Evolutionary conservation across 2,888 invertebrate genomes (phyloP).

Genomic region (Trachelus iudaicus): DNA sequence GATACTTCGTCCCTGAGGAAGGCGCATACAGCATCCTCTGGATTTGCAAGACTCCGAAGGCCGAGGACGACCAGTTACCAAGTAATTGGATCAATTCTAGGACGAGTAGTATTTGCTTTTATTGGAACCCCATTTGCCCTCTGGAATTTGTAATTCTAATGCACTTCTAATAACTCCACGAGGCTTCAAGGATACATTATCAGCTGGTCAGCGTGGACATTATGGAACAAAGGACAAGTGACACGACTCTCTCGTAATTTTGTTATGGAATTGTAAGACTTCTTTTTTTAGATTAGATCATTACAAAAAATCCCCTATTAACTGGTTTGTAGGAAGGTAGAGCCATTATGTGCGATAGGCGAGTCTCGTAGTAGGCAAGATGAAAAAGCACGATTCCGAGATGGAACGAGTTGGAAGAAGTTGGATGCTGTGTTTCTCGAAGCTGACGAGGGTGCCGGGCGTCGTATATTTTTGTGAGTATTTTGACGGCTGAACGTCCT

Average conservation of each 20-base stretch:
- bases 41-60: not conserved
- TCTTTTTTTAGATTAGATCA: not conserved
- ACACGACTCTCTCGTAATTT: not conserved
- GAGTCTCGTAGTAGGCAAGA: not conserved
- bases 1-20: not conserved
- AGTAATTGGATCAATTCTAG: not conserved
- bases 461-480: constrained; percentile 54
- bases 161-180: not conserved
- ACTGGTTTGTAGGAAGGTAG: not conserved
- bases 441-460: constrained; percentile 54
- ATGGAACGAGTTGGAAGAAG: not conserved
- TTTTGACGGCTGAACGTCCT: constrained; percentile 59
- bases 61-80: not conserved
- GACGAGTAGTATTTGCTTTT: not conserved
- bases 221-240: not conserved
- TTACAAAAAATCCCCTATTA: not conserved
- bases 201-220: not conserved
- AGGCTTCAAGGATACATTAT: not conserved
- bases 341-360: not conserved
- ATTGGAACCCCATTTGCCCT: not conserved
- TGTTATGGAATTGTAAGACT: not conserved
- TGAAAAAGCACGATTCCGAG: not conserved
- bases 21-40: not conserved
- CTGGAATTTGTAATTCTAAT: not conserved
- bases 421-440: constrained; percentile 26